Conservation (phyloP, 2,888 invertebrate species). For the Caenorhabditis sp. region DNA sequence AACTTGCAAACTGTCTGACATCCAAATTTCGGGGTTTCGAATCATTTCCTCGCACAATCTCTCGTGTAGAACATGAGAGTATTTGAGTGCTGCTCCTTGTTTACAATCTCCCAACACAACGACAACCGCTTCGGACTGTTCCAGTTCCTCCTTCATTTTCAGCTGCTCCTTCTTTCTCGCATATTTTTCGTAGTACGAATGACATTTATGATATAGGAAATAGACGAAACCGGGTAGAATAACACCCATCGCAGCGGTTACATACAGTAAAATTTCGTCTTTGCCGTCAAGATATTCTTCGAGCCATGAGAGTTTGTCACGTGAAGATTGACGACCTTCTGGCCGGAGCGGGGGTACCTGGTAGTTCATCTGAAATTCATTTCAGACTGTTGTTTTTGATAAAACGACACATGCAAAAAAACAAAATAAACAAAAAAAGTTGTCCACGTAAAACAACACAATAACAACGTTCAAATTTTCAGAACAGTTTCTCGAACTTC, state of each 20-base stretch:
- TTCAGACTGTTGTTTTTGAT: background rate
- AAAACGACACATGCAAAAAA: background rate
- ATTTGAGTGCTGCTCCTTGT: slow-evolving; percentile 31
- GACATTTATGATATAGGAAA: slow-evolving; percentile 57
- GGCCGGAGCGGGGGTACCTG: slow-evolving; percentile 39
- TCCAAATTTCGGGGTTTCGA: slow-evolving; percentile 37
- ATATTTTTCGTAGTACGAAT: slow-evolving; percentile 55
- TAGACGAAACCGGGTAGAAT: slow-evolving; percentile 65
- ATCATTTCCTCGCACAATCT: slow-evolving; percentile 35
- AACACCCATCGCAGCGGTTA: slow-evolving; percentile 64
- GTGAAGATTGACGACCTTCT: slow-evolving; percentile 13
- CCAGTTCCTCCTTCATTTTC: slow-evolving; percentile 48
- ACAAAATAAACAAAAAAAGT: no score
- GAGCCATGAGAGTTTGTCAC: slow-evolving; percentile 20
- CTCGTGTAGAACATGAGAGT: background rate
- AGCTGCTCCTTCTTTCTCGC: slow-evolving; percentile 56
- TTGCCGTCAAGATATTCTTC: slow-evolving; percentile 47
- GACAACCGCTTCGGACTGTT: slow-evolving; percentile 45
- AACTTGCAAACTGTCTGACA: slow-evolving; percentile 32
- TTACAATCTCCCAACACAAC: slow-evolving; percentile 29
- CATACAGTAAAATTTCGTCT: slow-evolving; percentile 64
- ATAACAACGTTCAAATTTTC: no score
- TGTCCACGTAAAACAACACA: no score
- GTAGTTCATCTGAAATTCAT: slow-evolving; percentile 20
- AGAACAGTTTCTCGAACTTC: no score